Conservation (phyloP, 2,113 vertebrate genomes). For the Tamias sibiricus region DNA sequence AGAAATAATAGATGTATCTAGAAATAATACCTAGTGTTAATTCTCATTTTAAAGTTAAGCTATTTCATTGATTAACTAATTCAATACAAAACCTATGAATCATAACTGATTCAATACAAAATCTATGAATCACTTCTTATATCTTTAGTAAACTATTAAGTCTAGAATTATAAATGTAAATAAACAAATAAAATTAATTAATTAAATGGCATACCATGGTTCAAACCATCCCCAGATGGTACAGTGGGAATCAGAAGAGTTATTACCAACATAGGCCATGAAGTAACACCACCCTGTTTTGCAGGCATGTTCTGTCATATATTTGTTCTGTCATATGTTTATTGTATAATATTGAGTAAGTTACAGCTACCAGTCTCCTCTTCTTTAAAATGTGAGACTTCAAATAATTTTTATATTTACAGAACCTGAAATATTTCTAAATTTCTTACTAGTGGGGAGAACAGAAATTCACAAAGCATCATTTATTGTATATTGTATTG, state of each 20-base stretch:
- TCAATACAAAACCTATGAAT: slow-evolving; percentile 21
- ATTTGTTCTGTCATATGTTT: not conserved
- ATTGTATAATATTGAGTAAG: not conserved
- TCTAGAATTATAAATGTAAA: not conserved
- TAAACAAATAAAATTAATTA: not conserved
- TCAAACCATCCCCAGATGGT: not conserved
- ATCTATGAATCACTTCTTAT: not conserved
- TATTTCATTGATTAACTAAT: slow-evolving; percentile 2
- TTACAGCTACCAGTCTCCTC: not conserved
- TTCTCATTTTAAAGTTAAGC: not conserved
- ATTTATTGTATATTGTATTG: not conserved
- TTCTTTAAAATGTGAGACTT: not conserved
- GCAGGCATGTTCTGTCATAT: not conserved
- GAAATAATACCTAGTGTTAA: not conserved
- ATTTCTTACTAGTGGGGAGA: not conserved
- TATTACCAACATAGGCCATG: not conserved
- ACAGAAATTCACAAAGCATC: not conserved
- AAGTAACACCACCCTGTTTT: not conserved
- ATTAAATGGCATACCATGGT: too few species aligned
- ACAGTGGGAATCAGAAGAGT: not conserved
- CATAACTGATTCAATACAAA: not conserved
- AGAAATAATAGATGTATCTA: not conserved
- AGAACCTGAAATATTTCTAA: not conserved
- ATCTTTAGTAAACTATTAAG: not conserved
- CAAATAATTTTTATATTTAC: not conserved